Evolutionary conservation across 2,888 invertebrate species (phyloP).

Genomic region (Cecidostiba fungosa): DNA sequence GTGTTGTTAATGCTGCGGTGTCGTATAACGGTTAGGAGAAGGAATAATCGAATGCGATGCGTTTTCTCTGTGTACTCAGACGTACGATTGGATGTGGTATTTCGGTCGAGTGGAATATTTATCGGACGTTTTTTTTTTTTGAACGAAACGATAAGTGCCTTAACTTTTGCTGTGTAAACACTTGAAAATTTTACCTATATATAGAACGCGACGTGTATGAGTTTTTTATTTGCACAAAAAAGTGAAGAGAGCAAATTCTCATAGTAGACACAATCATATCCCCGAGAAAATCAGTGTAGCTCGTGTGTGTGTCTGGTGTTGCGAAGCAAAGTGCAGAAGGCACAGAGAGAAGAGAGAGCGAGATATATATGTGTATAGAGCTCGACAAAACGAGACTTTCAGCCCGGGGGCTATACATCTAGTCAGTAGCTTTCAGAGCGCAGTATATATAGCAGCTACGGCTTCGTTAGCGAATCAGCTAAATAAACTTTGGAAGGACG

Average conservation of each 20-base stretch:
- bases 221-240: too few species aligned
- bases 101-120: too few species aligned
- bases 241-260: too few species aligned
- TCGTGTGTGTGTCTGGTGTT: not conserved
- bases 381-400: slow-evolving; percentile 35
- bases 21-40: not conserved
- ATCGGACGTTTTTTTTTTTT: too few species aligned
- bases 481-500: slow-evolving; percentile 62
- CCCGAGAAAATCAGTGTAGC: not conserved
- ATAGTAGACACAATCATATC: too few species aligned
- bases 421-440: not conserved
- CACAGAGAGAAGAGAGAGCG: not conserved
- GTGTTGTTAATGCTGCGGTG: not conserved
- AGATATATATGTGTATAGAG: not conserved
- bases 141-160: too few species aligned
- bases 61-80: too few species aligned
- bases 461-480: slow-evolving; percentile 62
- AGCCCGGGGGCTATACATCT: slow-evolving; percentile 21
- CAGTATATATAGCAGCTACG: slow-evolving; percentile 3
- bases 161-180: too few species aligned
- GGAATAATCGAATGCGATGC: not conserved
- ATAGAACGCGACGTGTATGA: too few species aligned
- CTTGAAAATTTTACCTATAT: too few species aligned
- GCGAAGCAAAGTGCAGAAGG: not conserved
- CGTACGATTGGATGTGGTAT: too few species aligned